Percentiles rank a stretch among this genome's conserved stretches.
Evolutionary conservation across 2,888 invertebrate species (phyloP).

Genomic region (Caenorhabditis angaria): DNA sequence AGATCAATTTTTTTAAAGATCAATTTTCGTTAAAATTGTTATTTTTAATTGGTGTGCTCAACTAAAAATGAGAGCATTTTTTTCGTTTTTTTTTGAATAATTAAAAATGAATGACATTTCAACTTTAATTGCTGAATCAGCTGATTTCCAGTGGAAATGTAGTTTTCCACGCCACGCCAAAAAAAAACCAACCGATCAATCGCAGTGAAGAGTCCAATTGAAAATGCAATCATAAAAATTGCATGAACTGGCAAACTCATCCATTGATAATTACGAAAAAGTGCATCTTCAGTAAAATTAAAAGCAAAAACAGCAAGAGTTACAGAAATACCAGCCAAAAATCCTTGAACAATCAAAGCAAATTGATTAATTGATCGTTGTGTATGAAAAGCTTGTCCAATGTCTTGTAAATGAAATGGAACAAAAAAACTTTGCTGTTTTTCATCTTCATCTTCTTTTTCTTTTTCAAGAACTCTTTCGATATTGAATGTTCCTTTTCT

Average conservation of each 20-base stretch:
- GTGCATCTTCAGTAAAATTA: constrained; percentile 44
- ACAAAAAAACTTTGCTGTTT: constrained; percentile 7
- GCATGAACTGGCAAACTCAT: constrained; percentile 51
- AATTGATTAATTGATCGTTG: constrained; percentile 24
- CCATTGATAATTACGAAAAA: constrained; percentile 36
- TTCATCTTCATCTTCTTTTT: constrained; percentile 12
- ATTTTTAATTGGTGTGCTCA: no score
- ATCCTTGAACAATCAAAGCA: constrained; percentile 46
- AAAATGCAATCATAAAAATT: constrained; percentile 42
- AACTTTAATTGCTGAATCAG: no score
- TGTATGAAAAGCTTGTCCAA: constrained; percentile 20
- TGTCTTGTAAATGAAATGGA: constrained; percentile 10
- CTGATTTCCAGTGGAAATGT: no score
- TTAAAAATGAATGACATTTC: no score
- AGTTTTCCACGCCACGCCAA: no score
- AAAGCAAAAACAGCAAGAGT: constrained; percentile 57
- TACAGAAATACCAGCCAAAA: constrained; percentile 57
- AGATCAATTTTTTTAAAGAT: no score
- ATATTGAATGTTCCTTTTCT: constrained; percentile 26
- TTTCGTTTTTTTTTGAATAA: no score
- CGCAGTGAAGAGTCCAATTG: constrained; percentile 39
- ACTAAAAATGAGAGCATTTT: no score
- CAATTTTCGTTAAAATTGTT: no score
- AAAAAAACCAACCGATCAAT: constrained; percentile 37
- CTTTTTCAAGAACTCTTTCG: not conserved